Percentiles rank a stretch among this genome's conserved stretches.
These are phyloP conservation scores for Bactericera cockerelli DNA, from an alignment of 1,140 invertebrate species.

Conservation along the genomic window DNA sequence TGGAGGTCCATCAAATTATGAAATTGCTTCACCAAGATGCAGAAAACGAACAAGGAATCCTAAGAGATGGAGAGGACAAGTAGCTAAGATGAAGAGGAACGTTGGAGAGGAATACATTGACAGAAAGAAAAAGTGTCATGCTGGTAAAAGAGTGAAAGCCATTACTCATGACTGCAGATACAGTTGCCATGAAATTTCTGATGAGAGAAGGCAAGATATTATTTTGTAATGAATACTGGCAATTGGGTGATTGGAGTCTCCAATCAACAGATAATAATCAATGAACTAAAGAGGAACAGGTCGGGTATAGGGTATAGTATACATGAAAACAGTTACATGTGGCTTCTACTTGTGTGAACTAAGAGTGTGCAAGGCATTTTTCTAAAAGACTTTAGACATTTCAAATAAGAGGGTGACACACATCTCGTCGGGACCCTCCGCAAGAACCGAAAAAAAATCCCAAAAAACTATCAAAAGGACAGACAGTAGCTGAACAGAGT, in stretches of 20 bases:
- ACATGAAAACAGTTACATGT: not conserved
- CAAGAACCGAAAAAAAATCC: no score
- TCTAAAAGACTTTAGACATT: slow-evolving; percentile 14
- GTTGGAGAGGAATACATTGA: slow-evolving; percentile 14
- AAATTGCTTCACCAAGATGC: not conserved
- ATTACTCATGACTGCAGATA: slow-evolving; percentile 16
- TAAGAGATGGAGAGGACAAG: slow-evolving; percentile 15
- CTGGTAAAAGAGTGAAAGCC: slow-evolving; percentile 9
- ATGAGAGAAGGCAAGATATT: slow-evolving; percentile 15
- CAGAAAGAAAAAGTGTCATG: slow-evolving; percentile 15
- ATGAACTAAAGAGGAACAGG: slow-evolving; percentile 2
- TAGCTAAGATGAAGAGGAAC: slow-evolving; percentile 11
- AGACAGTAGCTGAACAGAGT: no score
- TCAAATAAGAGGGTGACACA: not conserved
- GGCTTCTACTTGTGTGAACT: not conserved
- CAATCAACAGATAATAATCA: slow-evolving; percentile 14
- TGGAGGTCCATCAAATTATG: not conserved
- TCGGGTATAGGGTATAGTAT: not conserved
- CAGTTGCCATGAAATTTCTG: slow-evolving; percentile 14
- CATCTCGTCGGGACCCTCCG: no score
- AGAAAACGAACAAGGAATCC: slow-evolving; percentile 15
- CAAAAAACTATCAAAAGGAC: no score
- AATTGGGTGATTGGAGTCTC: slow-evolving; percentile 16
- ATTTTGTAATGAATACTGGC: slow-evolving; percentile 17
- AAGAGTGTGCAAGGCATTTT: slow-evolving; percentile 17